Percentiles rank a stretch among this genome's conserved stretches.
These are phyloP conservation scores for Phyto melanocephala DNA, from an alignment of 2,888 invertebrate species.

Conservation along the genomic window DNA sequence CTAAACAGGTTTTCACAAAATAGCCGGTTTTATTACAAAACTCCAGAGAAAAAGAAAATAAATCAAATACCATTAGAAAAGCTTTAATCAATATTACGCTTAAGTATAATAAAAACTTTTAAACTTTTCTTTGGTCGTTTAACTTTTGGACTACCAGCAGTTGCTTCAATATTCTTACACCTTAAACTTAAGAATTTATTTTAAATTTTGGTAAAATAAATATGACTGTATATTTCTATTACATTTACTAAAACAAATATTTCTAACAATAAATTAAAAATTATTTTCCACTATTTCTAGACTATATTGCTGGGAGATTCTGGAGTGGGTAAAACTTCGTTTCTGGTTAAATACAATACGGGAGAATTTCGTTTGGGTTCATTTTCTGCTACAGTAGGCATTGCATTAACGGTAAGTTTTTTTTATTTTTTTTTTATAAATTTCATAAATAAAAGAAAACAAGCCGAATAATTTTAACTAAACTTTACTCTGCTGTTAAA, in stretches of 20 bases:
- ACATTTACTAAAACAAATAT: not conserved
- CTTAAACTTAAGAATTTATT: too few relatives aligned
- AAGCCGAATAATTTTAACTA: not conserved
- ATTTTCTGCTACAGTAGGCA: conserved; percentile 96
- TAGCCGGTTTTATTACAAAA: too few relatives aligned
- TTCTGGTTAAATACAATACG: conserved; percentile 95
- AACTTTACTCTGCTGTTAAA: conserved; percentile 31
- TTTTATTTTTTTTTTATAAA: not conserved
- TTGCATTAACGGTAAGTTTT: conserved; percentile 93
- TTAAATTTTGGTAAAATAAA: too few relatives aligned
- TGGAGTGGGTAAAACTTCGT: conserved; percentile 95
- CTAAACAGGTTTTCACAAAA: too few relatives aligned
- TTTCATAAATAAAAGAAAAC: not conserved
- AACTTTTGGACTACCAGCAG: too few relatives aligned
- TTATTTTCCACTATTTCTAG: conserved; percentile 80
- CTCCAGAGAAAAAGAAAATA: too few relatives aligned
- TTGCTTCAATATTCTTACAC: too few relatives aligned
- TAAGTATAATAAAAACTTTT: too few relatives aligned
- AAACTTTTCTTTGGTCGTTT: too few relatives aligned
- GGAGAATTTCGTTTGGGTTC: conserved; percentile 94
- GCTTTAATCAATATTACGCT: too few relatives aligned
- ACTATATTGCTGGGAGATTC: conserved; percentile 96
- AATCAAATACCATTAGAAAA: too few relatives aligned
- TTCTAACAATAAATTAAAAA: not conserved
- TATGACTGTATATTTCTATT: too few relatives aligned